Base-by-base conservation (phyloP, 2,888 invertebrate genomes). In the Furcula furcula region DNA sequence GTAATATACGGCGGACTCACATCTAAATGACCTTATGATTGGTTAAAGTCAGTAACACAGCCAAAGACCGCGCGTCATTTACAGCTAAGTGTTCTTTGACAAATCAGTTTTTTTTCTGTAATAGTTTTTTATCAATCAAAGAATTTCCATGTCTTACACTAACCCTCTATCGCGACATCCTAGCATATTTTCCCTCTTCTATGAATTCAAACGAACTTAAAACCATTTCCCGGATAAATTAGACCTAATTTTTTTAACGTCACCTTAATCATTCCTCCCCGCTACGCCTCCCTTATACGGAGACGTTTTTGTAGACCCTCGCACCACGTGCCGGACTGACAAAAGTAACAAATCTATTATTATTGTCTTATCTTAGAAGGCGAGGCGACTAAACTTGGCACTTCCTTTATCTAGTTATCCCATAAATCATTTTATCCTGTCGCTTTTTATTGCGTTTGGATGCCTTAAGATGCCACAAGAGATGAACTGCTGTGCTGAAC, bases 341-440 rank as follows among this genome's bases (percentile, higher is more conserved):
- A 66, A 63, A 72, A 68, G 72, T 70, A 65, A 76, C 74, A 74
- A 75, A 79, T 80, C 78, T 78, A 82, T 78, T 78, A 76, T 75
- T 67, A 65, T 75, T 67, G 69, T 51, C 70, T 73, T 80, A 78
- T 81, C 76, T 65, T 35, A 13, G 33, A 40, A 55, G 52, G 55
- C 59, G 60, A 60, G 61, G 53, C 55, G 65, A 64, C 62, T 65
- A 59, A 76, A 76, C 69, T 79, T 75, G 76, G 67, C 71, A 68
- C 68, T 74, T 68, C 72, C 76, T 74, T 76, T 76, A 80, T 81
- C 76, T 79, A 75, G 73, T 71, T 71, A 62, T 61, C 64, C 72
- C 79, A 84, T 84, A 76, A 83, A 82, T 84, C 84, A 84, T 84
- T 77, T 79, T 73, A 71, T 64, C 60, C 70, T 76, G 83, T 76